Evolutionary conservation across 2,797 vertebrate genomes (phyloP).

Genomic region (Phrynocephalus vlangalii): DNA sequence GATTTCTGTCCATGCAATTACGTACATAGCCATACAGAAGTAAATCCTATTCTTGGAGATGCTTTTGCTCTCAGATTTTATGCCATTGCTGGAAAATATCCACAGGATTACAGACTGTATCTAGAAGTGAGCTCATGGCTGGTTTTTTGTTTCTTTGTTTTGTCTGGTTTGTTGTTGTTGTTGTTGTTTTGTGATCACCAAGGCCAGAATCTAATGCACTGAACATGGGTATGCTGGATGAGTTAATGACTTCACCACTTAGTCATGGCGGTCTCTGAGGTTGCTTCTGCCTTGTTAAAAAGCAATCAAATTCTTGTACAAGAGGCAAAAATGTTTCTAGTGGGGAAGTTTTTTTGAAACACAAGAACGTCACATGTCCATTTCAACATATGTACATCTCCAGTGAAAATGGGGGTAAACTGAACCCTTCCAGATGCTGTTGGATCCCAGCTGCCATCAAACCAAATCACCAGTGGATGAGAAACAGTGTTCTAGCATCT

Average conservation of each 20-base stretch:
- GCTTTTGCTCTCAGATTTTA: not conserved
- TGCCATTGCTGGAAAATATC: not conserved
- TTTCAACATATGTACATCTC: conserved; percentile 14
- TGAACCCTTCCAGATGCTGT: not conserved
- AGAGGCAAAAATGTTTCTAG: conserved; percentile 53
- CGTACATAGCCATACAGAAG: not conserved
- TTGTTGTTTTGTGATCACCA: too few species aligned
- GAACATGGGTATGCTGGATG: too few species aligned
- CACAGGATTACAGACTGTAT: not conserved
- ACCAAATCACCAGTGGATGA: too few species aligned
- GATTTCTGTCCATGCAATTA: conserved; percentile 15
- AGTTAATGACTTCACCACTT: too few species aligned
- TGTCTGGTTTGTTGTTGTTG: not conserved
- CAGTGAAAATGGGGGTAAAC: not conserved
- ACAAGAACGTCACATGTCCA: conserved; percentile 35
- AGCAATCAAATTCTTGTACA: not conserved
- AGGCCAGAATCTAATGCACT: too few species aligned
- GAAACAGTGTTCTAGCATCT: too few species aligned
- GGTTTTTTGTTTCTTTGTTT: not conserved
- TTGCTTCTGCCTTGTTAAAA: too few species aligned
- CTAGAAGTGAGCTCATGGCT: conserved; percentile 33
- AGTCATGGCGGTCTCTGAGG: too few species aligned
- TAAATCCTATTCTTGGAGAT: not conserved
- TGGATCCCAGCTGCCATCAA: too few species aligned
- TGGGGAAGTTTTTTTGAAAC: conserved; percentile 39